These are phyloP conservation scores for Lagenorhynchus albirostris DNA, from an alignment of 2,113 vertebrate species.

Conservation along the genomic window DNA sequence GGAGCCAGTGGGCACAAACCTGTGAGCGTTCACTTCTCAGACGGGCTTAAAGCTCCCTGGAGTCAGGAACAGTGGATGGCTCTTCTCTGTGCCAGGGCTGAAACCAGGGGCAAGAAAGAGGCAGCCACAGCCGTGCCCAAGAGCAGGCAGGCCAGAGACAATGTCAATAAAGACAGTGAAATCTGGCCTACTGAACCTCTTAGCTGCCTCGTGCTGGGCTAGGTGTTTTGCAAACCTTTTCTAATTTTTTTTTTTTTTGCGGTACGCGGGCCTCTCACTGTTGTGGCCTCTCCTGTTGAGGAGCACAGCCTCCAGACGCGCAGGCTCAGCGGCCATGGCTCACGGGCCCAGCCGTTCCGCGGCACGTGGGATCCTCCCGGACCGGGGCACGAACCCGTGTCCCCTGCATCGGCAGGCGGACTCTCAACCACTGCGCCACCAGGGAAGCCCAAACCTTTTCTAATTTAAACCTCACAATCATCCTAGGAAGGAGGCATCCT, in stretches of 20 bases:
- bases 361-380: too few relatives aligned
- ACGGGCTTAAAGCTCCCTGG: neutral
- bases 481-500: neutral
- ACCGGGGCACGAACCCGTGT: too few relatives aligned
- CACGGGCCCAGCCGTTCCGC: rapidly evolving
- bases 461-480: neutral
- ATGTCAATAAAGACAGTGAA: rapidly evolving
- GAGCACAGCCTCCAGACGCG: too few relatives aligned
- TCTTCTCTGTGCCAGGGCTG: neutral
- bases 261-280: too few relatives aligned
- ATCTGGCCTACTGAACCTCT: rapidly evolving
- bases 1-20: rapidly evolving
- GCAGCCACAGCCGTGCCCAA: rapidly evolving
- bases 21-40: neutral
- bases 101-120: neutral
- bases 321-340: too few relatives aligned
- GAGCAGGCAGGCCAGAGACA: neutral
- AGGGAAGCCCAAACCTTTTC: neutral
- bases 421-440: too few relatives aligned
- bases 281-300: too few relatives aligned
- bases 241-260: neutral
- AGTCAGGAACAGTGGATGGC: rapidly evolving
- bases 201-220: neutral
- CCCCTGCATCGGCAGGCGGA: too few relatives aligned
- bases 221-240: neutral